Conservation (phyloP, 2,888 invertebrate genomes). For the Zeuzera pyrina region DNA sequence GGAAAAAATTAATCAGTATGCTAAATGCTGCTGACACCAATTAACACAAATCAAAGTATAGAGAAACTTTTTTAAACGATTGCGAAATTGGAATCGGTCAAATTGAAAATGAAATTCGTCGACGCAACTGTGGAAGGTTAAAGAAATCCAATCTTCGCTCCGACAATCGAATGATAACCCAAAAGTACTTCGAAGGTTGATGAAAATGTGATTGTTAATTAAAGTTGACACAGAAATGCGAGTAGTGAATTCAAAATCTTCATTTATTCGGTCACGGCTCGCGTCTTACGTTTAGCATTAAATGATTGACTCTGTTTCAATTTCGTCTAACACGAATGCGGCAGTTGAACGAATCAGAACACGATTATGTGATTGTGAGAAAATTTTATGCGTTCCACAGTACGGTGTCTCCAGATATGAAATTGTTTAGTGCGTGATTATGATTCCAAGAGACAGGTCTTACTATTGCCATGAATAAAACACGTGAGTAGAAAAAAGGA, state of each 20-base stretch:
- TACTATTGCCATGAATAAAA: slow-evolving; percentile 57
- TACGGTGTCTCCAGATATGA: slow-evolving; percentile 36
- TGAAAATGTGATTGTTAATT: slow-evolving; percentile 70
- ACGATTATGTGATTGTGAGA: slow-evolving; percentile 70
- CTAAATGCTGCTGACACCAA: slow-evolving; percentile 20
- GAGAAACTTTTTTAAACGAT: slow-evolving; percentile 27
- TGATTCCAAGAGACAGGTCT: slow-evolving; percentile 47
- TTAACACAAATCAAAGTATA: slow-evolving; percentile 26
- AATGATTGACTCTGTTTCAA: slow-evolving; percentile 72
- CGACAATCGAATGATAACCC: slow-evolving; percentile 54
- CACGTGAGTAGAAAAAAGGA: slow-evolving; percentile 49
- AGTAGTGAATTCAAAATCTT: slow-evolving; percentile 64
- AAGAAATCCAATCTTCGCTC: slow-evolving; percentile 55
- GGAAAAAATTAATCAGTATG: slow-evolving; percentile 13
- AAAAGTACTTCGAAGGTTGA: slow-evolving; percentile 50
- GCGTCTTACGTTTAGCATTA: slow-evolving; percentile 65
- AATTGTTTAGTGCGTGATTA: slow-evolving; percentile 54
- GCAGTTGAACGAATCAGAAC: slow-evolving; percentile 66
- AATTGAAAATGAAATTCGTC: slow-evolving; percentile 42
- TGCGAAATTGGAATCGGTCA: slow-evolving; percentile 38
- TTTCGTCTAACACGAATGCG: slow-evolving; percentile 67
- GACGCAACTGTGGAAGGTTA: slow-evolving; percentile 41
- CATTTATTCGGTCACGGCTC: slow-evolving; percentile 69
- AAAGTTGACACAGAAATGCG: slow-evolving; percentile 70
- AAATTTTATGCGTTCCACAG: slow-evolving; percentile 57